Evolutionary conservation across 2,797 vertebrate genomes (phyloP), one percentile per base, ranked within the genome.

Genomic region (Melanotaenia pygmaea): DNA sequence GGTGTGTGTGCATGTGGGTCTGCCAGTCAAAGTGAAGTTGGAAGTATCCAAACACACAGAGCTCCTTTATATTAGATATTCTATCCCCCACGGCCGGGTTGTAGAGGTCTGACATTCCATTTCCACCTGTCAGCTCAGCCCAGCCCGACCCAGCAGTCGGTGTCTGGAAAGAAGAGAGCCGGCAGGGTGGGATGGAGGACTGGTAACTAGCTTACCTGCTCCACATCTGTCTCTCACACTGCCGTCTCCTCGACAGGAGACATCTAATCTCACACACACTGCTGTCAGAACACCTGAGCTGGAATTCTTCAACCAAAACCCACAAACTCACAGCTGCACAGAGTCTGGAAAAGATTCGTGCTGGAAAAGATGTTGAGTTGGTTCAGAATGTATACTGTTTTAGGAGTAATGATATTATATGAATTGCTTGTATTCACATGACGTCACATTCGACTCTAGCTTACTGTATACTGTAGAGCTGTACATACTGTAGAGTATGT

Each of bases 41-140:
- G 70, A 83, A 57, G 72, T 80, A 80, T 89, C 81, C 77, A 80
- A 72, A 79, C 38, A 71, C 84, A 75, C 76, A 67, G 50, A 78
- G 78, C 74, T 85, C 72, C 68, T 77, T 70, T 71, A 64, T 82
- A 75, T 83, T 86, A 83, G 80, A 86, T 79, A 87, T 90, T 80
- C 77, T 18, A 43, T 75, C 82, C 87, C 43, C 85, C 56, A 67
- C 37, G 63, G 82, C 77, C 81, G 24, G 78, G 62, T 74, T 85
- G 79, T 70, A 80, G 80, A 90, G 81, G 76, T 86, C 83, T 88
- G 89, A 89, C 86, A 72, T 85, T 80, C 85, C 84, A 89, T 88
- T 87, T 88, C 86, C 84, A 86, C 58, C 77, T 86, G 80, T 90
- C 89, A 88, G 82, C 84, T 88, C 60, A 81, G 77, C 66, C 73